phyloP scores from a whole-genome alignment of 2,888 invertebrate genomes.

The Autographa pulchrina region DNA sequence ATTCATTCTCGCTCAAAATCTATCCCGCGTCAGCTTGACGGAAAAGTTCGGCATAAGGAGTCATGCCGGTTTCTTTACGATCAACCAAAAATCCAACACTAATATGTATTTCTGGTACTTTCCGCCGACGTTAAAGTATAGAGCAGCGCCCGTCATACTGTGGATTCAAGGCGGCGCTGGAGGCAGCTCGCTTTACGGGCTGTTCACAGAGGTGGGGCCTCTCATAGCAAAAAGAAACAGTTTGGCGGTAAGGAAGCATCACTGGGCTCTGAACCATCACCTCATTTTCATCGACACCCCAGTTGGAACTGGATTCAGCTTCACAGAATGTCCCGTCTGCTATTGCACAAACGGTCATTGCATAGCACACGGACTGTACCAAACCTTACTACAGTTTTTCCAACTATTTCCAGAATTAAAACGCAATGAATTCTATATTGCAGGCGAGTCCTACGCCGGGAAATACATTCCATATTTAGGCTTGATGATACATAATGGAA shows the following conservation, averaged over 20 bases:
- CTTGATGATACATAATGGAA: conserved; percentile 86
- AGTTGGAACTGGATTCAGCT: conserved; percentile 91
- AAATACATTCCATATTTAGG: conserved; percentile 86
- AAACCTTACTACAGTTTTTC: conserved; percentile 88
- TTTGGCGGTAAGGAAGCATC: conserved; percentile 78
- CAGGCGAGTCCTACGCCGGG: conserved; percentile 91
- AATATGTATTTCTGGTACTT: conserved; percentile 92
- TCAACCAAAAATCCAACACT: conserved; percentile 87
- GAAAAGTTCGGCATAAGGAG: conserved; percentile 82
- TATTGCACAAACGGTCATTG: conserved; percentile 88
- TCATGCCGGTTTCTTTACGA: conserved; percentile 90
- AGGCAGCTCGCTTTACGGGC: conserved; percentile 86
- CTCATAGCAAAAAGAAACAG: conserved; percentile 77
- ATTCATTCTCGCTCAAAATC: conserved; percentile 80
- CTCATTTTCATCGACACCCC: conserved; percentile 91
- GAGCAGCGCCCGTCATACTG: conserved; percentile 83
- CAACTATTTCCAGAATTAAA: conserved; percentile 87
- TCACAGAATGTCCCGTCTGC: conserved; percentile 86
- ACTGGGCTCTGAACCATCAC: conserved; percentile 90
- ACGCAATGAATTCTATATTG: conserved; percentile 88
- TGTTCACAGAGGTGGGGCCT: conserved; percentile 90
- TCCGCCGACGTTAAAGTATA: conserved; percentile 81
- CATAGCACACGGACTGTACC: conserved; percentile 88
- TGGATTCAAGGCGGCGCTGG: conserved; percentile 91
- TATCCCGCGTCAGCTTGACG: conserved; percentile 75